These are phyloP conservation scores for Erpornis zantholeuca DNA, from an alignment of 2,113 vertebrate species.

Conservation along the genomic window DNA sequence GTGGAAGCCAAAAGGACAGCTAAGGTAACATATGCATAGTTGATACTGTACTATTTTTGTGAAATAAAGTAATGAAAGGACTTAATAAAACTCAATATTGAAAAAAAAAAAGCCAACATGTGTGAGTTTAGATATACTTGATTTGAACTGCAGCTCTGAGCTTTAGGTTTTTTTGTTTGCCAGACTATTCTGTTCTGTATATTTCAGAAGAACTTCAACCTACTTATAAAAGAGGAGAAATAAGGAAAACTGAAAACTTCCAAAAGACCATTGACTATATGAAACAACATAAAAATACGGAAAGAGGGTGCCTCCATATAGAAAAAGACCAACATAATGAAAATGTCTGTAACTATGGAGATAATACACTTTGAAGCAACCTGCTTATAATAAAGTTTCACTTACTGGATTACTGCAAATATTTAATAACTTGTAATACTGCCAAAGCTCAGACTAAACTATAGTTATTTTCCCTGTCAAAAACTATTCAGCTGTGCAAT, in stretches of 20 bases:
- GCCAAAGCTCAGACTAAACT: conserved; percentile 53
- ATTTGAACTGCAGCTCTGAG: not conserved
- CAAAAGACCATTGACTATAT: not conserved
- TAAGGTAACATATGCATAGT: not conserved
- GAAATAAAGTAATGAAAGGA: not conserved
- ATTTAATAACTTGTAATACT: conserved; percentile 48
- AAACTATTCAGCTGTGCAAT: conserved; percentile 48
- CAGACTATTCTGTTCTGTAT: not conserved
- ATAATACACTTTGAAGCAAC: conserved; percentile 26
- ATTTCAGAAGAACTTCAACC: not conserved
- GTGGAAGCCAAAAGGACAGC: not conserved
- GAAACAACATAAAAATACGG: not conserved
- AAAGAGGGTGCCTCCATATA: not conserved
- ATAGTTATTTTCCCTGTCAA: conserved; percentile 45
- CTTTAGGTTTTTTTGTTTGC: not conserved
- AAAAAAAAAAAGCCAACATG: not conserved
- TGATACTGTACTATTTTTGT: not conserved
- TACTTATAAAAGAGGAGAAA: not conserved
- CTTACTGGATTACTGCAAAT: conserved; percentile 59
- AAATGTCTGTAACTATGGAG: not conserved
- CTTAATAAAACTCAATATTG: not conserved
- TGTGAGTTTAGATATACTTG: not conserved
- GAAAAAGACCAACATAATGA: not conserved
- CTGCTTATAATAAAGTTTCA: conserved; percentile 13
- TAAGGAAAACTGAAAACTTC: not conserved